Conservation (phyloP, 2,888 invertebrate species). For the Cheilosia pagana region DNA sequence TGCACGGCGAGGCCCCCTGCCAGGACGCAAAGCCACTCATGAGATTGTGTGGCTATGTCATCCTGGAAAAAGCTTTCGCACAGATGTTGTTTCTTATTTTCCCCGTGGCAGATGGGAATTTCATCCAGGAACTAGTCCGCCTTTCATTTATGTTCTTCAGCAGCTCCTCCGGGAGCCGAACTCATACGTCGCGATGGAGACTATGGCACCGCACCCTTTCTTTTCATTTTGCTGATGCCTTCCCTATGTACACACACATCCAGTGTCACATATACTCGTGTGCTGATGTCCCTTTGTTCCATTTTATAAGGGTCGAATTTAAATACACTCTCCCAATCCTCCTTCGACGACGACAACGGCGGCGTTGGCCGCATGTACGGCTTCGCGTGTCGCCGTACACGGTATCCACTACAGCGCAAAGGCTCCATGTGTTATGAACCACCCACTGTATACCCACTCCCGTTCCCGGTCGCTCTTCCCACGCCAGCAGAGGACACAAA, state of each 20-base stretch:
- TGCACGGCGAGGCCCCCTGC: constrained; percentile 37
- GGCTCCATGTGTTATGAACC: constrained; percentile 64
- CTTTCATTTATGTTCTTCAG: constrained; percentile 70
- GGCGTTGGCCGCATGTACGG: constrained; percentile 70
- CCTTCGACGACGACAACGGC: constrained; percentile 77
- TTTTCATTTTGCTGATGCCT: not conserved
- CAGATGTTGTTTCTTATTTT: constrained; percentile 74
- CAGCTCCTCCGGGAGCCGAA: constrained; percentile 68
- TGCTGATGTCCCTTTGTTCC: constrained; percentile 64
- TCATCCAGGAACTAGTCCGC: constrained; percentile 75
- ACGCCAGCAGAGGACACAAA: constrained; percentile 56
- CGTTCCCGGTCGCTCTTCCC: not conserved
- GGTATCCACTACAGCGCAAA: constrained; percentile 37
- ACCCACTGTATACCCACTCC: constrained; percentile 39
- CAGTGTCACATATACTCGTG: constrained; percentile 42
- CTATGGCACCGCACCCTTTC: constrained; percentile 41
- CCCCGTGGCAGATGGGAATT: constrained; percentile 72
- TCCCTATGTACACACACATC: constrained; percentile 59
- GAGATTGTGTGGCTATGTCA: constrained; percentile 79
- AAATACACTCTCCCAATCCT: constrained; percentile 70
- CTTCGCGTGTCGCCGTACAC: constrained; percentile 69
- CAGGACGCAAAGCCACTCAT: constrained; percentile 75
- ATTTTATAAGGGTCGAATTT: constrained; percentile 78
- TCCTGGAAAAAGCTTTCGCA: constrained; percentile 77
- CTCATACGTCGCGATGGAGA: constrained; percentile 34